A percentile compares a stretch with the other conserved stretches of the same genome.
phyloP scores from a whole-genome alignment of 2,797 vertebrate species.

The Molossus molossus region DNA sequence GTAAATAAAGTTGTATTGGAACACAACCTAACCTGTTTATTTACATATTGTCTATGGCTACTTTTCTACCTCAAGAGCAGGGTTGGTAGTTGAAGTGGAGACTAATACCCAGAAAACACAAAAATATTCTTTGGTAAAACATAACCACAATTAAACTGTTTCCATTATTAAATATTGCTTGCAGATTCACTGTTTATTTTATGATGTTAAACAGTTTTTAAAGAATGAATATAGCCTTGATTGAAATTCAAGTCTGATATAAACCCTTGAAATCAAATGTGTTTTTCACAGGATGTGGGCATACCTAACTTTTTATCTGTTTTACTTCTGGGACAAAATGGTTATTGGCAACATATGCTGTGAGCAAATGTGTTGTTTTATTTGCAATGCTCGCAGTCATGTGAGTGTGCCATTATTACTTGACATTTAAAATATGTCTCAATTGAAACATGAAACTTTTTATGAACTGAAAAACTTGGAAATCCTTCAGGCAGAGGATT shows the following conservation, averaged over 20 bases:
- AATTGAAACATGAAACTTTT: conserved; percentile 89
- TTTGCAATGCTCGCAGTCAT: conserved; percentile 83
- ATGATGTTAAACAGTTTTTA: conserved; percentile 68
- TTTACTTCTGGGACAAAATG: conserved; percentile 82
- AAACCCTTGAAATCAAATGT: conserved; percentile 75
- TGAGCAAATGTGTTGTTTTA: conserved; percentile 82
- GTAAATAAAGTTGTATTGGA: conserved; percentile 46
- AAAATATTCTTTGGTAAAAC: conserved; percentile 65
- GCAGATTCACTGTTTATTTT: conserved; percentile 80
- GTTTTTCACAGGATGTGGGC: conserved; percentile 73
- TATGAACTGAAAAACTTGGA: conserved; percentile 89
- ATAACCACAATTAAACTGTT: conserved; percentile 70
- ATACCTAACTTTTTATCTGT: conserved; percentile 78
- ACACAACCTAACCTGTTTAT: not conserved
- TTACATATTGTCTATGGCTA: not conserved
- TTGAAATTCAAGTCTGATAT: conserved; percentile 49
- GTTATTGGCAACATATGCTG: conserved; percentile 70
- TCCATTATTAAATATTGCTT: conserved; percentile 23
- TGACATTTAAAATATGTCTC: conserved; percentile 86
- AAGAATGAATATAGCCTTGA: conserved; percentile 54
- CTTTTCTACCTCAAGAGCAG: not conserved
- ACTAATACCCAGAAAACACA: not conserved
- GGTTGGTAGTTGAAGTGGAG: not conserved
- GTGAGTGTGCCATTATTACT: conserved; percentile 81
- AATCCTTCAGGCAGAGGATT: conserved; percentile 86